phyloP scores from a whole-genome alignment of 2,113 vertebrate genomes.

The Actenoides hombroni region DNA sequence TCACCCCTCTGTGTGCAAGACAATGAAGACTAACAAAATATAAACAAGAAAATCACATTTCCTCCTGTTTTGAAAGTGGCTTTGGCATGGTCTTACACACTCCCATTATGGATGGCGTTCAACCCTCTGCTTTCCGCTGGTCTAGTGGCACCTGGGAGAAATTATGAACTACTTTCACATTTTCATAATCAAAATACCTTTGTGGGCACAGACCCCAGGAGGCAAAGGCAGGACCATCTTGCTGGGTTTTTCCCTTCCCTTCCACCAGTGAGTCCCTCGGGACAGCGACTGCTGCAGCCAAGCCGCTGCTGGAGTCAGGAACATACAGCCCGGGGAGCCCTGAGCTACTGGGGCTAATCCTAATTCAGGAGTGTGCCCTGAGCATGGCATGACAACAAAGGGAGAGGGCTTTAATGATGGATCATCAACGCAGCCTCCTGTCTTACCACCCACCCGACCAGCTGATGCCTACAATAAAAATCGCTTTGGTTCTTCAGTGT shows the following conservation, averaged over 20 bases:
- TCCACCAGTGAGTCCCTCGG: not conserved
- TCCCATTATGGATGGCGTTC: not conserved
- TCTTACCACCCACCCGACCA: not conserved
- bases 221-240: not conserved
- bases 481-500: not conserved
- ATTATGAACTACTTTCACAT: not conserved
- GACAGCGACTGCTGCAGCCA: not conserved
- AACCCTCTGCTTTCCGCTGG: not conserved
- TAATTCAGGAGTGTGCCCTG: not conserved
- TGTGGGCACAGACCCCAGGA: not conserved
- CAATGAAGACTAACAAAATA: not conserved
- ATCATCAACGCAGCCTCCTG: not conserved
- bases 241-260: not conserved
- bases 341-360: not conserved
- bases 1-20: not conserved
- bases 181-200: not conserved
- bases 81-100: not conserved
- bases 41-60: not conserved
- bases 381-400: not conserved
- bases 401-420: not conserved
- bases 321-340: not conserved
- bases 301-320: not conserved
- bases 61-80: not conserved
- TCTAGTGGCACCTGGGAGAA: not conserved
- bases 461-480: not conserved